Conservation (phyloP, 2,113 vertebrate genomes). For the Dipodomys ordii region DNA sequence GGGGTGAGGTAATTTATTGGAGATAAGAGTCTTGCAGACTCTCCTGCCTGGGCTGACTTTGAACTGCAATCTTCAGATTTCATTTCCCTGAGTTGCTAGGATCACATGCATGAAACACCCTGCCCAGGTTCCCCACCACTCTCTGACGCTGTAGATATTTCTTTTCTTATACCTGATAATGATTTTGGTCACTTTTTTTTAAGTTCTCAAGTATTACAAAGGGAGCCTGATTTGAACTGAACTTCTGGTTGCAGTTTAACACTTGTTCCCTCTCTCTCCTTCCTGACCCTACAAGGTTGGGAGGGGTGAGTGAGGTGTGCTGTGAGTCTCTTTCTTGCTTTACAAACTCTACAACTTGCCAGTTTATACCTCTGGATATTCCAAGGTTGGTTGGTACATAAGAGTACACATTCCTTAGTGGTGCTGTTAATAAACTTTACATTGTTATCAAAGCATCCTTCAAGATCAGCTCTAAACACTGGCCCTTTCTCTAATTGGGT, state of each 20-base stretch:
- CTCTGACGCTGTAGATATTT: background rate
- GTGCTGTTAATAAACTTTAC: background rate
- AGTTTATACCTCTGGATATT: background rate
- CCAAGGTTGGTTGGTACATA: background rate
- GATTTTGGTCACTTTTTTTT: background rate
- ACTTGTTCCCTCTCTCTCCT: background rate
- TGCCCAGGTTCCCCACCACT: background rate
- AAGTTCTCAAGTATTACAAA: constrained; percentile 1
- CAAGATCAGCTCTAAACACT: background rate
- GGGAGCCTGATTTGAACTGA: background rate
- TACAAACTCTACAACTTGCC: background rate
- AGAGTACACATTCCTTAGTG: background rate
- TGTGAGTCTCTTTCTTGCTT: background rate
- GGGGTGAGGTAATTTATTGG: no score
- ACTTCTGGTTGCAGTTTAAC: background rate
- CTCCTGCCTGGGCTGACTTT: no score
- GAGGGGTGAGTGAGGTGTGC: no score
- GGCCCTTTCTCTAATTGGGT: background rate
- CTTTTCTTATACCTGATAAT: background rate
- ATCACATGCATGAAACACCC: no score
- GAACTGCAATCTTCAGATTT: no score
- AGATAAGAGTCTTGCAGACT: no score
- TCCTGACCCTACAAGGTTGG: background rate
- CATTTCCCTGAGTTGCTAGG: no score
- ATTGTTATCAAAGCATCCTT: background rate